phyloP scores from a whole-genome alignment of 2,888 invertebrate species.

The Hydraecia micacea region DNA sequence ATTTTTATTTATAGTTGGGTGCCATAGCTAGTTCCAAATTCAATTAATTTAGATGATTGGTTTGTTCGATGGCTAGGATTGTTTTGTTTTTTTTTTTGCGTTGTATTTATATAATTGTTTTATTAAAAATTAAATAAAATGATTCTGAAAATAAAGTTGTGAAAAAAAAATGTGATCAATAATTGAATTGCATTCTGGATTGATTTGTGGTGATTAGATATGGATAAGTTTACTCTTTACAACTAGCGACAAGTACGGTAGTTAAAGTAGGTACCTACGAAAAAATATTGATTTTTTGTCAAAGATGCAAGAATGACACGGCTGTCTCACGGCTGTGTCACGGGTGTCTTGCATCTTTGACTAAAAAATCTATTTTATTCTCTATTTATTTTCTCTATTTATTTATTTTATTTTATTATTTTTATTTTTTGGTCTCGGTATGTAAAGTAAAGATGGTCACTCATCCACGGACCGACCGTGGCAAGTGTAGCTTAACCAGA shows the following conservation, averaged over 20 bases:
- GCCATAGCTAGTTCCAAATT: constrained; percentile 57
- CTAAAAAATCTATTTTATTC: too few species aligned
- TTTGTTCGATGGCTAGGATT: constrained; percentile 12
- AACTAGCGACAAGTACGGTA: background rate
- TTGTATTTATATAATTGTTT: background rate
- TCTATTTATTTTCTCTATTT: too few species aligned
- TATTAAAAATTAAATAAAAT: background rate
- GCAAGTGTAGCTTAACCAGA: constrained; percentile 2
- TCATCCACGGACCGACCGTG: background rate
- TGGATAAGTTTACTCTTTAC: constrained; percentile 8
- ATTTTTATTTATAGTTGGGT: constrained; percentile 52
- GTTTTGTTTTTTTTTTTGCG: constrained; percentile 9
- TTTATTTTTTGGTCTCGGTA: too few species aligned
- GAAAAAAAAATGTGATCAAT: background rate
- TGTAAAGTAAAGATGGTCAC: too few species aligned
- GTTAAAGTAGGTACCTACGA: background rate
- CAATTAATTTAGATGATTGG: constrained; percentile 67
- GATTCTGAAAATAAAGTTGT: background rate
- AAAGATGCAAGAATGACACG: background rate
- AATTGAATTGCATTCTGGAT: background rate
- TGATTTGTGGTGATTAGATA: background rate
- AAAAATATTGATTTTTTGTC: background rate
- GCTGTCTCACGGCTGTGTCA: too few species aligned
- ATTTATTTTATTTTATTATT: too few species aligned
- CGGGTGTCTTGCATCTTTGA: too few species aligned